Evolutionary conservation across 2,797 vertebrate genomes (phyloP).

Genomic region (Notoglanidium macrostoma): DNA sequence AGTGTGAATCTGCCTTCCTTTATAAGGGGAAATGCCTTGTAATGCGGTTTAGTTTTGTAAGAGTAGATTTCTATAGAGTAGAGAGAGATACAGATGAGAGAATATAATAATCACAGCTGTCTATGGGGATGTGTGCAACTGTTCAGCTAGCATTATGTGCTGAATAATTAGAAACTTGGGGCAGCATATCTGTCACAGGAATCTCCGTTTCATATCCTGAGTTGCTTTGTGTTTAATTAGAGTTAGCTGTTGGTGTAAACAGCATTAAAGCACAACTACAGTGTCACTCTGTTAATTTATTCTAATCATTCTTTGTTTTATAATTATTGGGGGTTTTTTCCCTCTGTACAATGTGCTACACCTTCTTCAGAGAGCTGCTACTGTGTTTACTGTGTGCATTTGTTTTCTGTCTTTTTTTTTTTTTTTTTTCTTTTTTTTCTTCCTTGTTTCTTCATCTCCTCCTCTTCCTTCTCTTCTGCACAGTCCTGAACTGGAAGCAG

Average conservation of each 20-base stretch:
- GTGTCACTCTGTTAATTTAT: constrained; percentile 55
- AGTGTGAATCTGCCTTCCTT: constrained; percentile 39
- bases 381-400: constrained; percentile 70
- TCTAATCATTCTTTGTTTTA: constrained; percentile 53
- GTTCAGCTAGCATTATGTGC: constrained; percentile 61
- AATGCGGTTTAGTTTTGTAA: constrained; percentile 55
- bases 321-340: constrained; percentile 49
- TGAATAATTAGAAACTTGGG: constrained; percentile 52
- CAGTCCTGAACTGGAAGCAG: constrained; percentile 63
- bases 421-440: constrained; percentile 24
- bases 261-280: constrained; percentile 83
- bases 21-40: constrained; percentile 63
- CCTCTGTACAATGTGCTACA: constrained; percentile 69
- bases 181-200: constrained; percentile 55
- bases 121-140: constrained; percentile 73
- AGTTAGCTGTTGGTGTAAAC: constrained; percentile 44
- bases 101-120: constrained; percentile 61
- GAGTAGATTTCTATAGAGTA: constrained; percentile 63
- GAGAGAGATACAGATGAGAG: constrained; percentile 34
- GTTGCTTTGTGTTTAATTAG: constrained; percentile 25
- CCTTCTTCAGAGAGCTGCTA: constrained; percentile 80
- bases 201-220: constrained; percentile 40
- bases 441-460: constrained; percentile 35
- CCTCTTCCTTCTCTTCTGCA: constrained; percentile 59
- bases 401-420: constrained; percentile 34